These are phyloP conservation scores for Upupa epops DNA, from an alignment of 2,113 vertebrate species.

Conservation along the genomic window DNA sequence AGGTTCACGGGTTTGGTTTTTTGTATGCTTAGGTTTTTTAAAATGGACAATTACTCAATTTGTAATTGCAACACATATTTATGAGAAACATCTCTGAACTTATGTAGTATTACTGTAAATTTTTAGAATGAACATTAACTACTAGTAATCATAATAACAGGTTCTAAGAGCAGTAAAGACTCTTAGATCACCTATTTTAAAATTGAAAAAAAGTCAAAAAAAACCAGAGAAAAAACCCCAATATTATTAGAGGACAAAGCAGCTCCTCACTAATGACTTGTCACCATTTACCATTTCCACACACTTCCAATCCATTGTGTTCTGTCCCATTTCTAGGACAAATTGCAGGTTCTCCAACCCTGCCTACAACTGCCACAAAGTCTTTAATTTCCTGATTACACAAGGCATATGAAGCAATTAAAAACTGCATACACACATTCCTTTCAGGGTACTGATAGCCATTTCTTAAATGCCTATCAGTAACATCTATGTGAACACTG, in stretches of 20 bases:
- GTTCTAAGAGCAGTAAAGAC: background rate
- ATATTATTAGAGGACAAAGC: background rate
- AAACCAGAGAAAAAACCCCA: background rate
- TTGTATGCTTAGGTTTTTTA: background rate
- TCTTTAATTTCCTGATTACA: conserved; percentile 55
- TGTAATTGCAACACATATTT: background rate
- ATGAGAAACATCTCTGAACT: background rate
- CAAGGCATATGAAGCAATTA: conserved; percentile 40
- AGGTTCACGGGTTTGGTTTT: background rate
- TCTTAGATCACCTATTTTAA: background rate
- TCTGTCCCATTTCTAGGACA: background rate
- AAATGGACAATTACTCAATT: background rate
- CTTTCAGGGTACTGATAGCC: background rate
- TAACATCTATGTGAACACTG: background rate
- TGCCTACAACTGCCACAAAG: background rate
- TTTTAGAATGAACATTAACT: background rate
- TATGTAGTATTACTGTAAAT: background rate
- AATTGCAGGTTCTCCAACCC: background rate
- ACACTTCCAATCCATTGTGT: background rate
- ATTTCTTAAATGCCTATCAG: background rate
- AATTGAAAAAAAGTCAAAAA: background rate
- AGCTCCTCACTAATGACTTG: background rate
- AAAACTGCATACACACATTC: background rate
- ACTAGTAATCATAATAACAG: background rate
- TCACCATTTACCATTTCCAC: background rate